These are phyloP conservation scores for Limulus polyphemus DNA, from an alignment of 2,888 invertebrate genomes.

Conservation along the genomic window DNA sequence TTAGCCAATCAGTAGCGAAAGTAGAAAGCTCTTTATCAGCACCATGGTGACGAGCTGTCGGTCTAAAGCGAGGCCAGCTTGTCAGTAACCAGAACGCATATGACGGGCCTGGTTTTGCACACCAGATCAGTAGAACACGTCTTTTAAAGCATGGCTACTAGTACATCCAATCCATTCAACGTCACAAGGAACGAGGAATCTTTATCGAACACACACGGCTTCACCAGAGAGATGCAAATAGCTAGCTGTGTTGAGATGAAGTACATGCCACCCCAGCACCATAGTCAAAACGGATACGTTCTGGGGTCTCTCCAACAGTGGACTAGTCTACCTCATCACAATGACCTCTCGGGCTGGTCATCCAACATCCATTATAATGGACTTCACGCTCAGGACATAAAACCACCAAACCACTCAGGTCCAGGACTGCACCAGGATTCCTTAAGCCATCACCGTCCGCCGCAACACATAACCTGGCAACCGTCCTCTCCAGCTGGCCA, in stretches of 20 bases:
- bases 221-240: slow-evolving; percentile 37
- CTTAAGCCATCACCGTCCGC: slow-evolving; percentile 15
- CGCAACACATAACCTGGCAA: slow-evolving; percentile 19
- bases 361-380: slow-evolving; percentile 5
- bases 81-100: too few relatives aligned
- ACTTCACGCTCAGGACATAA: slow-evolving; percentile 33
- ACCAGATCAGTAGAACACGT: too few relatives aligned
- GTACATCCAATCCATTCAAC: slow-evolving; percentile 62
- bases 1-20: too few relatives aligned
- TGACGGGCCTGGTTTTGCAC: too few relatives aligned
- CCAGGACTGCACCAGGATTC: not conserved
- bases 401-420: slow-evolving; percentile 11
- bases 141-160: slow-evolving; percentile 55
- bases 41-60: too few relatives aligned
- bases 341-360: slow-evolving; percentile 13
- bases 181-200: slow-evolving; percentile 48
- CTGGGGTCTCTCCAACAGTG: slow-evolving; percentile 21
- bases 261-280: slow-evolving; percentile 71
- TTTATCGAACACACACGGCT: slow-evolving; percentile 47
- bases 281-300: slow-evolving; percentile 50
- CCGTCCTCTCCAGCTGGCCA: slow-evolving; percentile 40
- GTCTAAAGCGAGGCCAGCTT: too few relatives aligned
- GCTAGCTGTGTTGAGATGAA: slow-evolving; percentile 60
- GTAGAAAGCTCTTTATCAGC: too few relatives aligned
- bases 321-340: slow-evolving; percentile 16